Base-by-base conservation (phyloP, 2,888 invertebrate genomes). In the Brenthis hecate region DNA sequence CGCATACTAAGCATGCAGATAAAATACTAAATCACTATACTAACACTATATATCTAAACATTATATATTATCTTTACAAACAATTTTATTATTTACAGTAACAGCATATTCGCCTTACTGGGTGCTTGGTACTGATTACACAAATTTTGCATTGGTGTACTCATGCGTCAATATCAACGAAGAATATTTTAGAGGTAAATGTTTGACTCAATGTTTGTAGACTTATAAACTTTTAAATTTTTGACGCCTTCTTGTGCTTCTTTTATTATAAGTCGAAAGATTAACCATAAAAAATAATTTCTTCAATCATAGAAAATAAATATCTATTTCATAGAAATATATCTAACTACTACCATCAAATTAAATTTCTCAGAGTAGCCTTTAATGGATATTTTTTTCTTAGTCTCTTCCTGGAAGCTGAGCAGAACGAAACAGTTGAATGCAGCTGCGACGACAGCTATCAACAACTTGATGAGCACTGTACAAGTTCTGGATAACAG, bases 101-200 rank as follows among this genome's bases (percentile, higher is more conserved):
- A 75, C 80, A 0, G 23, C 19, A 3, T 13, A 55, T 63, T 16
- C 70, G 43, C 68, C 71, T 3, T 95, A 95, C 77, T 95, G 95
- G 95, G 86, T 96, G 0, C 77, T 96, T 14, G 94, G 91, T 43
- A 95, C 95, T 0, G 95, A 96, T 79, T 96, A 96, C 78, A 84
- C 85, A 0, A 86, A 86, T 47, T 96, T 94, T 74, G 86, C 95
- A 0, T 92, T 95, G 0, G 94, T 95, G 4, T 96, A 95, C 89
- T 94, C 94, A 36, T 96, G 96, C 76, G 79, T 80, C 2, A 92
- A 94, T 67, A 63, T 83, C 13, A 66, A 74, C 51, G 70, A 66
- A 3, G 78, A 87, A 19, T 73, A 75, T 50, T 81, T 82, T 73
- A 78, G 79, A 81, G 85, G 91, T 91, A 79, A 76, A 1, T 43